Base-by-base conservation (phyloP, 2,888 invertebrate genomes). In the Agrochola macilenta region DNA sequence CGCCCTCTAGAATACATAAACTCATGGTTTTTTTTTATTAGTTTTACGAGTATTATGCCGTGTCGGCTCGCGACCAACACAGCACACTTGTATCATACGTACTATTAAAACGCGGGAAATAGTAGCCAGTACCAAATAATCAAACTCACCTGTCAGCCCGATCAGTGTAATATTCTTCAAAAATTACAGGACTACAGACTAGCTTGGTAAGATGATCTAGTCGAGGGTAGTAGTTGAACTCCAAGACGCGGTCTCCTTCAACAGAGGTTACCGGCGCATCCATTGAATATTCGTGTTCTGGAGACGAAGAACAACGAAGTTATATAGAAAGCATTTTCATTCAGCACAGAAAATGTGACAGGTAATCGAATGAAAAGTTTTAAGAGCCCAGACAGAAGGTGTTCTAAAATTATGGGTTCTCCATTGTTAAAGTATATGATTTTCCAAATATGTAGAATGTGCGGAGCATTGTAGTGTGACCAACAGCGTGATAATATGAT, bases 161-260 rank as follows among this genome's bases (percentile, higher is more conserved):
- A 23, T 97, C 93, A 0, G 96, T 95, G 86, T 97, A 98, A 80
- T 97, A 92, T 83, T 98, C 97, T 5, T 95, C 95, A 70, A 98
- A 95, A 26, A 94, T 95, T 3, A 96, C 90, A 0, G 96, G 93
- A 2, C 97, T 94, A 85, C 97, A 96, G 84, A 97, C 97, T 5
- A 98, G 92, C 81, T 95, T 96, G 1, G 95, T 93, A 58, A 99
- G 95, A 7, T 98, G 98, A 91, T 99, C 99, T 11, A 98, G 92
- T 5, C 99, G 97, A 0, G 98, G 97, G 81, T 96, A 96, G 87
- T 95, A 95, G 86, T 95, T 95, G 86, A 97, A 97, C 81, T 96
- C 94, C 78, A 97, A 2, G 0, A 92, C 92, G 0, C 96, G 91
- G 0, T 90, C 87, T 0, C 93, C 95, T 81, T 96, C 96, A n/a